Percentiles rank a stretch among this genome's conserved stretches.
Evolutionary conservation across 2,888 invertebrate species (phyloP).

Genomic region (Phyto melanocephala): DNA sequence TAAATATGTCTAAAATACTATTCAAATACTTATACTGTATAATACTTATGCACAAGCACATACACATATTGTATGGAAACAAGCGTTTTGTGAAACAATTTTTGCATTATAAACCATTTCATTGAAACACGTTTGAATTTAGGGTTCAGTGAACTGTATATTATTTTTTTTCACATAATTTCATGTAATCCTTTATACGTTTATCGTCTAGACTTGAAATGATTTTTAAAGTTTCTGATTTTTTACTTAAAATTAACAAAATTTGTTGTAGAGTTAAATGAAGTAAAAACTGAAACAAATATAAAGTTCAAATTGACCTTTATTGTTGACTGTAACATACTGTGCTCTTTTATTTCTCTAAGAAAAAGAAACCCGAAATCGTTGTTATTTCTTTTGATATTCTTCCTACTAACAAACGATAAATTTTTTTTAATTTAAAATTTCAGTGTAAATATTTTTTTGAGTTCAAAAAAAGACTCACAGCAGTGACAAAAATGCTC

Average conservation of each 20-base stretch:
- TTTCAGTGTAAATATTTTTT: too few species aligned
- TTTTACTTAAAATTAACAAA: neutral
- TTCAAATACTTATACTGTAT: neutral
- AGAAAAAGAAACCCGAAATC: too few species aligned
- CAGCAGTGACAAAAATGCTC: too few species aligned
- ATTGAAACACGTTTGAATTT: constrained; percentile 34
- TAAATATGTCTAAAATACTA: constrained; percentile 19
- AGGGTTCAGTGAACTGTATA: constrained; percentile 47
- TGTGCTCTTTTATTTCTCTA: too few species aligned
- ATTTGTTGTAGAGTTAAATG: too few species aligned
- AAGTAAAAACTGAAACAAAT: too few species aligned
- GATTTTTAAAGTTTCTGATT: neutral
- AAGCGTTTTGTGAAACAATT: constrained; percentile 12
- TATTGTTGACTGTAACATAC: too few species aligned
- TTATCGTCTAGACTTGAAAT: constrained; percentile 32
- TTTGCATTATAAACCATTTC: constrained; percentile 30
- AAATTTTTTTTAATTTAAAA: too few species aligned
- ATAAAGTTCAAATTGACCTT: too few species aligned
- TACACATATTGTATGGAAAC: neutral
- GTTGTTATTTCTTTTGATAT: too few species aligned
- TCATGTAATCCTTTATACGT: neutral
- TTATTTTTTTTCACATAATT: neutral
- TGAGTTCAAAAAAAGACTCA: too few species aligned
- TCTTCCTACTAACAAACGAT: too few species aligned
- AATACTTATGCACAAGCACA: neutral